Conservation (phyloP, 2,113 vertebrate genomes). For the Pseudolaguvia tuberculata region DNA sequence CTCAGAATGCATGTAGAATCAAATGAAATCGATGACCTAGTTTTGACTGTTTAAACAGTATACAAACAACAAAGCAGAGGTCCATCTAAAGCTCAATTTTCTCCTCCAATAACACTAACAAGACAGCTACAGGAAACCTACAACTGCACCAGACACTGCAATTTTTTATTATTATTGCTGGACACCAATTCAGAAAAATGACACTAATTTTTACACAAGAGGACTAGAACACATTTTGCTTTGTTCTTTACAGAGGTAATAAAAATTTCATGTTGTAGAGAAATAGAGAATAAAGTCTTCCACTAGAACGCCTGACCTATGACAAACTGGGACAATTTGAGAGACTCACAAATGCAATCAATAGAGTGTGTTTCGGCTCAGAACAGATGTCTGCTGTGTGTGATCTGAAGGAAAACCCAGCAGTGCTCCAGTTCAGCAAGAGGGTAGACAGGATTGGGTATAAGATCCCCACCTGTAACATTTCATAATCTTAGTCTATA, state of each 20-base stretch:
- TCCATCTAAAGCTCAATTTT: conserved; percentile 38
- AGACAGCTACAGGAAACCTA: conserved; percentile 22
- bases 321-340: conserved; percentile 46
- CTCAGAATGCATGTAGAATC: background rate
- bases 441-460: background rate
- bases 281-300: conserved; percentile 37
- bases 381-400: conserved; percentile 1
- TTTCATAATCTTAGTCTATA: background rate
- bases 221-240: conserved; percentile 40
- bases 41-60: conserved; percentile 27
- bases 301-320: conserved; percentile 47
- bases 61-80: conserved; percentile 22
- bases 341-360: conserved; percentile 44
- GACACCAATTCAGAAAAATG: conserved; percentile 4
- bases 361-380: conserved; percentile 34
- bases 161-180: background rate
- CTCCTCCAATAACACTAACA: conserved; percentile 25
- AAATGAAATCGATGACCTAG: conserved; percentile 5
- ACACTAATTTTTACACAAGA: conserved; percentile 35
- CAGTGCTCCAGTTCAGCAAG: conserved; percentile 13
- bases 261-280: conserved; percentile 52
- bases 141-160: background rate
- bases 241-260: conserved; percentile 44
- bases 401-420: conserved; percentile 14
- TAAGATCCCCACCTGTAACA: conserved; percentile 31